A percentile compares a stretch with the other conserved stretches of the same genome.
These are phyloP conservation scores for Apodemia duryi DNA, from an alignment of 2,888 invertebrate species.

Conservation along the genomic window DNA sequence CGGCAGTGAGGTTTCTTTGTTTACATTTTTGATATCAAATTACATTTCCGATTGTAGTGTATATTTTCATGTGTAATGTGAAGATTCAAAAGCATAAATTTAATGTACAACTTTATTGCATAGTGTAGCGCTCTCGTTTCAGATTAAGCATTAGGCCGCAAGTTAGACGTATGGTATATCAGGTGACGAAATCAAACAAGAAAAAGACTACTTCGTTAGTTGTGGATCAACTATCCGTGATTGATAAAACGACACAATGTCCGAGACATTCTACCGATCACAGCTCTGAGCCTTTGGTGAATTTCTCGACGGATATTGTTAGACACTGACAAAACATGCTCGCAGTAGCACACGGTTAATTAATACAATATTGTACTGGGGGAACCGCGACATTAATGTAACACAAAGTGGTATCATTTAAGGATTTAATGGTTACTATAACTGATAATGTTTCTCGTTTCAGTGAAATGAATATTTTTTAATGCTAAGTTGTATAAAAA, in stretches of 20 bases:
- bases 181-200: constrained; percentile 12
- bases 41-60: background rate
- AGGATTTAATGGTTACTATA: constrained; percentile 3
- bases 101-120: background rate
- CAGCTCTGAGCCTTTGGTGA: constrained; percentile 1
- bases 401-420: constrained; percentile 34
- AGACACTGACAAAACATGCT: constrained; percentile 70
- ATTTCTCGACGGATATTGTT: constrained; percentile 39
- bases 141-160: constrained; percentile 1
- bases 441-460: constrained; percentile 8
- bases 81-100: background rate
- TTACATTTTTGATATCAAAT: no score
- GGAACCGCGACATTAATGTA: constrained; percentile 41
- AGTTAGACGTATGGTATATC: constrained; percentile 2
- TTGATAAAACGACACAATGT: background rate
- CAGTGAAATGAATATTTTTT: background rate
- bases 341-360: constrained; percentile 66
- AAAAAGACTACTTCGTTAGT: constrained; percentile 3
- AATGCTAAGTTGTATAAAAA: no score
- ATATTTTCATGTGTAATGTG: background rate
- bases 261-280: constrained; percentile 2
- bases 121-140: background rate
- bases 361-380: constrained; percentile 37
- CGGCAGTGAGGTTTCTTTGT: no score
- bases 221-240: background rate